Percentiles rank a stretch among this genome's conserved stretches.
Conservation (phyloP, 2,888 invertebrate species). For the Cerceris rybyensis region DNA sequence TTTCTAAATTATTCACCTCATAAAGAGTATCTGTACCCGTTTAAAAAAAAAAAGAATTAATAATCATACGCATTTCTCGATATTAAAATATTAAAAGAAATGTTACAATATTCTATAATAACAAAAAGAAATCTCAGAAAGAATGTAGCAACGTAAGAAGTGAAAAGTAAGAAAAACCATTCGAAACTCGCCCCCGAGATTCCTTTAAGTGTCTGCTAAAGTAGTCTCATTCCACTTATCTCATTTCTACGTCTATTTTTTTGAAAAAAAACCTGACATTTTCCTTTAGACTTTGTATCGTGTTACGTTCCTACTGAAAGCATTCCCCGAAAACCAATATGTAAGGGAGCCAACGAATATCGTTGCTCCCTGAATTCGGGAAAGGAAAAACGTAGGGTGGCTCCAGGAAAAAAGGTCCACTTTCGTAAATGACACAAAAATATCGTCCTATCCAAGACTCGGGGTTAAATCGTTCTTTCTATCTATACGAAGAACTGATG, state of each 20-base stretch:
- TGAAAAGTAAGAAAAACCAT: too few species aligned
- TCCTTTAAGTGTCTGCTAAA: neutral
- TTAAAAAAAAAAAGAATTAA: too few species aligned
- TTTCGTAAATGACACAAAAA: constrained; percentile 50
- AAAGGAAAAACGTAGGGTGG: constrained; percentile 9
- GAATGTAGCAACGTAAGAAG: too few species aligned
- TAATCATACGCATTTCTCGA: too few species aligned
- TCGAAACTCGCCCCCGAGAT: neutral
- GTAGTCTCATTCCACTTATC: constrained; percentile 22
- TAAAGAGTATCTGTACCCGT: too few species aligned
- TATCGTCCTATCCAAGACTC: constrained; percentile 38
- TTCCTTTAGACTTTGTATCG: constrained; percentile 38
- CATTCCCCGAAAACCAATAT: constrained; percentile 39
- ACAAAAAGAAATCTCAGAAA: too few species aligned
- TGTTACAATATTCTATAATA: too few species aligned
- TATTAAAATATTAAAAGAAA: too few species aligned
- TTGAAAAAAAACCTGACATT: constrained; percentile 2
- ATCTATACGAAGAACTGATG: constrained; percentile 37
- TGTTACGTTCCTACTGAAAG: constrained; percentile 46
- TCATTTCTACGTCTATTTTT: neutral
- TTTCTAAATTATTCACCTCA: too few species aligned
- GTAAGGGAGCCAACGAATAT: constrained; percentile 26
- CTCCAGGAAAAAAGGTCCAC: constrained; percentile 32
- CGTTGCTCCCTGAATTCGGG: constrained; percentile 23
- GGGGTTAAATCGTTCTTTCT: constrained; percentile 42